These are phyloP conservation scores for Siniperca undulata DNA, from an alignment of 2,797 vertebrate species.

Conservation along the genomic window DNA sequence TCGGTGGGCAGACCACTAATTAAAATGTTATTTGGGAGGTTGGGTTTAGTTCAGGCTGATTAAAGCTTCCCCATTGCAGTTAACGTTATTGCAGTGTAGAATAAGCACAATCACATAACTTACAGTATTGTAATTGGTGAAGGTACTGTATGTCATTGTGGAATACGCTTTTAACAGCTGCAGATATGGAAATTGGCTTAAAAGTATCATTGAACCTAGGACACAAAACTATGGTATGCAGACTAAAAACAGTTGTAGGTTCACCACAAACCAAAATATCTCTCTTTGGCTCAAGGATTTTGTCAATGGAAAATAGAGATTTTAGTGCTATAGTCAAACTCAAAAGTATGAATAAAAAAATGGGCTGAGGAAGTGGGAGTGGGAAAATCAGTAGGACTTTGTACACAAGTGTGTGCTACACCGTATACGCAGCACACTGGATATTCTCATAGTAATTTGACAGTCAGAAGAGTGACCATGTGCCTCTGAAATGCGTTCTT, in stretches of 20 bases:
- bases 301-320: constrained; percentile 5
- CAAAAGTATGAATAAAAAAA: constrained; percentile 16
- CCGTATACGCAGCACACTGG: background rate
- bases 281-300: constrained; percentile 7
- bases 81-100: constrained; percentile 40
- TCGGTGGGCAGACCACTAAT: constrained; percentile 65
- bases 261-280: background rate
- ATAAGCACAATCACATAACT: constrained; percentile 2
- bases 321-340: constrained; percentile 6
- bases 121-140: constrained; percentile 14
- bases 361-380: constrained; percentile 3
- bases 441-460: constrained; percentile 17
- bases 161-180: constrained; percentile 6
- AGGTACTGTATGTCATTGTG: background rate
- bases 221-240: background rate
- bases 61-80: constrained; percentile 55
- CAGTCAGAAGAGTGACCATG: constrained; percentile 10
- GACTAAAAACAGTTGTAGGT: background rate
- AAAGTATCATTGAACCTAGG: background rate
- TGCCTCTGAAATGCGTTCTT: background rate
- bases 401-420: constrained; percentile 8
- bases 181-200: background rate
- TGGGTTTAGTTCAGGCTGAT: constrained; percentile 57
- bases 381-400: background rate
- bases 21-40: constrained; percentile 68